Evolutionary conservation across 2,888 invertebrate genomes (phyloP), one percentile per base, ranked within the genome.

Genomic region (Disparrhopalites patrizii): DNA sequence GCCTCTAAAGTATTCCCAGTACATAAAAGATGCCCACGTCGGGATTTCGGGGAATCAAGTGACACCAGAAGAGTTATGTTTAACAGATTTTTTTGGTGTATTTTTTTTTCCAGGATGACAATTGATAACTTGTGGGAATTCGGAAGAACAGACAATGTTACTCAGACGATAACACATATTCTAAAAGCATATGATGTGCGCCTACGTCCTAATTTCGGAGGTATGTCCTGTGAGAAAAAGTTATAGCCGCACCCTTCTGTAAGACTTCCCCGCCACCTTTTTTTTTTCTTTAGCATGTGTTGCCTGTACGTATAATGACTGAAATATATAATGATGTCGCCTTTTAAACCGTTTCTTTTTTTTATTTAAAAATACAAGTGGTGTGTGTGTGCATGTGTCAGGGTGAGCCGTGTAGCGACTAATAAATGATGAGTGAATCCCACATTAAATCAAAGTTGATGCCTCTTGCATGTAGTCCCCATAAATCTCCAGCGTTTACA

Each of bases 151-250:
- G 76, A 77, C 36, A 80, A 81, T 70, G 79, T 80, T 13, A 79
- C 79, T 10, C 75, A 78, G 47, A 78, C 79, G 50, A 75, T 81
- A 31, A 75, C 78, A 20, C 72, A 76, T 20, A 76, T 82, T n/a
- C 76, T 81, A 20, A 75, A 77, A 36, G 78, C 77, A 27, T 82
- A 82, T 75, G 82, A 82, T 72, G 81, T 81, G 58, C 77, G 82
- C 54, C 76, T 82, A 13, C 70, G 82, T 40, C 81, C 81, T 0
- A 79, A 80, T 69, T 81, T 81, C 67, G 81, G 81, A 76, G 81
- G 80, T 80, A 72, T 13, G 18, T 38, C 3, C 51, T 13, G n/a
- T 20, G 27, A 51, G 51, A 25, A 15, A 51, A 51, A 5, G 25
- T 51, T n/a, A 3, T 4, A 43, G 43, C 4, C 20, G 13, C 4